Conservation (phyloP, 1,140 invertebrate genomes). For the Gryon sp. region DNA sequence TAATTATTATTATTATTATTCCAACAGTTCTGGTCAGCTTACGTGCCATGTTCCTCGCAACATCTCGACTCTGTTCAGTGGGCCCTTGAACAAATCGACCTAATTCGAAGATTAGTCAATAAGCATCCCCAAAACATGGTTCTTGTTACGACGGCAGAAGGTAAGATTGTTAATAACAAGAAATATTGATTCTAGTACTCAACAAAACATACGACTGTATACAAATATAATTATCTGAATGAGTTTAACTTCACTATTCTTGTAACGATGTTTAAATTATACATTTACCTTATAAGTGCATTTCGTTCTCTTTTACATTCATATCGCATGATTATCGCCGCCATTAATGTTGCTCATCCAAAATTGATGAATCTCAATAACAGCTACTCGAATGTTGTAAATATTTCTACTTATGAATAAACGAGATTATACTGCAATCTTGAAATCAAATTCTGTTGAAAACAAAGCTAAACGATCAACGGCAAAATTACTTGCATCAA, state of each 20-base stretch:
- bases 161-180: constrained; percentile 71
- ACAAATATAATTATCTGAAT: no score
- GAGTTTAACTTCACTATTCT: no score
- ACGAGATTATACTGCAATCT: neutral
- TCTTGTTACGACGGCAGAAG: constrained; percentile 85
- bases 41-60: constrained; percentile 90
- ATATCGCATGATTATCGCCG: no score
- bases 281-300: no score
- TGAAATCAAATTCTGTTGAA: neutral
- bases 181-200: no score
- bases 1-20: constrained; percentile 45
- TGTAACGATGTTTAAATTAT: no score
- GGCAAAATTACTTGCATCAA: constrained; percentile 29
- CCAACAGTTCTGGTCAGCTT: constrained; percentile 88
- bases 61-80: constrained; percentile 91
- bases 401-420: neutral
- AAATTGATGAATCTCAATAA: no score
- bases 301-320: no score
- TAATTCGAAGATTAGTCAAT: constrained; percentile 91
- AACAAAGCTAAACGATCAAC: constrained; percentile 16
- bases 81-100: constrained; percentile 92
- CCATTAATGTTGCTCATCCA: no score
- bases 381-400: neutral
- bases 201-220: no score
- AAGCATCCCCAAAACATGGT: constrained; percentile 85